These are phyloP conservation scores for Edolisoma coerulescens DNA, from an alignment of 2,113 vertebrate genomes.

Conservation along the genomic window DNA sequence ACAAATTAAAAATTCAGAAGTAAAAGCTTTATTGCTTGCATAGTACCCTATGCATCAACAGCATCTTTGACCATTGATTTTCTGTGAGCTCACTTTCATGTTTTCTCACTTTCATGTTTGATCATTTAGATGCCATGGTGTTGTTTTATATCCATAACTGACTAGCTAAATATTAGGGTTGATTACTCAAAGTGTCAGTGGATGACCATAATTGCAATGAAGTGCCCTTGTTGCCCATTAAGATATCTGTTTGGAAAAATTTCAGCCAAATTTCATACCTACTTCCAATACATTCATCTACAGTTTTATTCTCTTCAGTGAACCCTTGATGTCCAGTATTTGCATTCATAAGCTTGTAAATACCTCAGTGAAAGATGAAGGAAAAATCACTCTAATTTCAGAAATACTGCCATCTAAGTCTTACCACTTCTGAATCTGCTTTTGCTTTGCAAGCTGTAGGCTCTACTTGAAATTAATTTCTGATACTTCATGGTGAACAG, in stretches of 20 bases:
- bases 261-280: background rate
- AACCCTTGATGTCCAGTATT: background rate
- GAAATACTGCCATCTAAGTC: background rate
- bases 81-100: background rate
- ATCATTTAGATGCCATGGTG: background rate
- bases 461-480: background rate
- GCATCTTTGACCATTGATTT: background rate
- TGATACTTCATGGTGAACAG: background rate
- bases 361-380: background rate
- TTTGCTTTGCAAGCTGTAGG: background rate
- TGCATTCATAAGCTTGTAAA: background rate
- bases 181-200: background rate
- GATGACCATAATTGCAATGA: background rate
- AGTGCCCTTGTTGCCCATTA: background rate
- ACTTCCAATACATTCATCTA: background rate
- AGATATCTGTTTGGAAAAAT: background rate
- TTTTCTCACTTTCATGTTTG: background rate
- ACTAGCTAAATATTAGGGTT: background rate
- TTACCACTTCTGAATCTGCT: background rate
- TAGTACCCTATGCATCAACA: background rate
- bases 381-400: background rate
- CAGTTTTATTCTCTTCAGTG: background rate
- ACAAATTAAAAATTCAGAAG: background rate
- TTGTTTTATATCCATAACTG: background rate
- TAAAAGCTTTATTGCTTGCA: background rate